Percentiles rank a stretch among this genome's conserved stretches.
Conservation (phyloP, 1,140 invertebrate genomes). For the Hycleus cichorii region DNA sequence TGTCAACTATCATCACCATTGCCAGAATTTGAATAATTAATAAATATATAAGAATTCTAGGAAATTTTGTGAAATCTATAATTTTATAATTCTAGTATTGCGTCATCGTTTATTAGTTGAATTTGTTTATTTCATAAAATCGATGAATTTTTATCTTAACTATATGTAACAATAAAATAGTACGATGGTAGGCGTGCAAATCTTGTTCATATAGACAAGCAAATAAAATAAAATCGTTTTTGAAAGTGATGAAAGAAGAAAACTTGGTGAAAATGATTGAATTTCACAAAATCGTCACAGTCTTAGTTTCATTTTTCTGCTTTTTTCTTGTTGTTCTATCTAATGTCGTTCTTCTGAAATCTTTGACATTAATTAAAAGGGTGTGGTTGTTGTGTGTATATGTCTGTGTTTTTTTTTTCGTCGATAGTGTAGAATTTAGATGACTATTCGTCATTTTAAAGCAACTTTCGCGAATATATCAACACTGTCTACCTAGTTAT, state of each 20-base stretch:
- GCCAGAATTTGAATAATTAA: no score
- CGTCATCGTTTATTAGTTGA: no score
- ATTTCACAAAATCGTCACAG: conserved; percentile 12
- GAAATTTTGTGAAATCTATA: no score
- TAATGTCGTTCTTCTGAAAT: conserved; percentile 9
- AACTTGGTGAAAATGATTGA: conserved; percentile 12
- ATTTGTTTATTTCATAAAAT: no score
- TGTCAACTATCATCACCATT: no score
- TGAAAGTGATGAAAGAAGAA: conserved; percentile 11
- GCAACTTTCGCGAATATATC: conserved; percentile 30
- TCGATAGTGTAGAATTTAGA: conserved; percentile 21
- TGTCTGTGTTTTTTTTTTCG: conserved; percentile 5
- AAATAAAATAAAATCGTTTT: conserved; percentile 7
- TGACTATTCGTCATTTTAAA: conserved; percentile 28
- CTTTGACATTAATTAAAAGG: conserved; percentile 15
- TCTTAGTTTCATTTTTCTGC: no score
- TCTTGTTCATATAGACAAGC: not conserved
- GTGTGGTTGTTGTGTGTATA: conserved; percentile 1
- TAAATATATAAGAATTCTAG: no score
- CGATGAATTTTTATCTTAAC: no score
- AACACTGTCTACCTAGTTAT: conserved; percentile 23
- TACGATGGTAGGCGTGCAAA: no score
- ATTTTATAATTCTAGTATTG: no score
- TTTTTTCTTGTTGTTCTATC: conserved; percentile 5
- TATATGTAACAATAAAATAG: no score